Evolutionary conservation across 2,113 vertebrate genomes (phyloP).

Genomic region (Hipposideros armiger): DNA sequence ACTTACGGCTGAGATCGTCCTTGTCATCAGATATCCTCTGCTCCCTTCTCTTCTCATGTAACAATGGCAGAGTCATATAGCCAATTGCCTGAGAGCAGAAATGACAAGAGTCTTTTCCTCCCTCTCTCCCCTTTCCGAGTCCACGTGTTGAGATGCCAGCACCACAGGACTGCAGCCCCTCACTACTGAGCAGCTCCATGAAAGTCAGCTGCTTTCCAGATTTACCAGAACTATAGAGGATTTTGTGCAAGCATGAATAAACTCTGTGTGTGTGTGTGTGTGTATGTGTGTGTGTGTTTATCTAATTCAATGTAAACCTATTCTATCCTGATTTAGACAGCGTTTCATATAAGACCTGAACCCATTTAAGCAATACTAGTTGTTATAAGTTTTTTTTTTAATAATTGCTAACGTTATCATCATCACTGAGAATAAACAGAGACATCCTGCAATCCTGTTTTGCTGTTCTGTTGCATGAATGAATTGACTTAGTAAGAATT

Average conservation of each 20-base stretch:
- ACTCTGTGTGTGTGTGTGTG: not conserved
- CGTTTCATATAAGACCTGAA: not conserved
- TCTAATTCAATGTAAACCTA: not conserved
- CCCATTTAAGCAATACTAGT: not conserved
- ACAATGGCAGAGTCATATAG: not conserved
- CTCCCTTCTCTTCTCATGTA: not conserved
- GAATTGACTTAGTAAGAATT: not conserved
- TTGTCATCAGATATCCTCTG: not conserved
- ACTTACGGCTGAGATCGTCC: not conserved
- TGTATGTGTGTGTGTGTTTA: not conserved
- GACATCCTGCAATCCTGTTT: not conserved
- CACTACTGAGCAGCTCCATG: fast-evolving
- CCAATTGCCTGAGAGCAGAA: not conserved
- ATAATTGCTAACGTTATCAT: not conserved
- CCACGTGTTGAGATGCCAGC: not conserved
- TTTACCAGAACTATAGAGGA: not conserved
- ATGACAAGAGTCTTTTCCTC: not conserved
- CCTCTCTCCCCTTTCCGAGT: not conserved
- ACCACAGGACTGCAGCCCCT: not conserved
- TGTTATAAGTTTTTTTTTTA: not conserved
- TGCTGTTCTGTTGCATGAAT: not conserved
- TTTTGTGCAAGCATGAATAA: not conserved
- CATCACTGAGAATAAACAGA: not conserved
- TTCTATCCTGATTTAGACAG: not conserved
- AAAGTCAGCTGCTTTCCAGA: not conserved